Conservation (phyloP, 2,113 vertebrate genomes). For the Acanthochromis polyacanthus region DNA sequence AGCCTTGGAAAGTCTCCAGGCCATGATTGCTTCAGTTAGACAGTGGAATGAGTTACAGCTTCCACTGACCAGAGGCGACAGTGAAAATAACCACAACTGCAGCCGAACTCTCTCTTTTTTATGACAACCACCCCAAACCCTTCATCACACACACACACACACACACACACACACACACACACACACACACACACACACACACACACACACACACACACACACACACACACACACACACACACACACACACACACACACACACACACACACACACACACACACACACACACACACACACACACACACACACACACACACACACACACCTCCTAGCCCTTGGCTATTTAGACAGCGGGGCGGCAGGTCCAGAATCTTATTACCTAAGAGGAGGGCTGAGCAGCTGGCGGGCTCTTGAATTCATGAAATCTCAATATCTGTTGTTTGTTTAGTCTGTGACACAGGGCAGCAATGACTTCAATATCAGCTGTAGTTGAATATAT, state of each 20-base stretch:
- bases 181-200: slow-evolving; percentile 12
- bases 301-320: slow-evolving; percentile 2
- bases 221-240: slow-evolving; percentile 18
- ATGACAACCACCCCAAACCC: slow-evolving; percentile 28
- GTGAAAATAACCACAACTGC: slow-evolving; percentile 48
- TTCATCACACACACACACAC: slow-evolving; percentile 32
- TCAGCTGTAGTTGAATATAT: slow-evolving; percentile 10
- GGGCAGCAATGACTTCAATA: slow-evolving; percentile 27
- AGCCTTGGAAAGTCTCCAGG: slow-evolving; percentile 46
- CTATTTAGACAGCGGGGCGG: slow-evolving; percentile 53
- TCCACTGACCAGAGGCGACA: slow-evolving; percentile 50
- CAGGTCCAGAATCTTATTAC: slow-evolving; percentile 68
- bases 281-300: slow-evolving; percentile 3
- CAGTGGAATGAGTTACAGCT: slow-evolving; percentile 57
- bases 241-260: slow-evolving; percentile 3
- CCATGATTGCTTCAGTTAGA: slow-evolving; percentile 63
- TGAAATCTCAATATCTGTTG: slow-evolving; percentile 61
- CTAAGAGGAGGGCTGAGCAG: slow-evolving; percentile 59
- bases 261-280: slow-evolving; percentile 26
- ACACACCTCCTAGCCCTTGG: slow-evolving; percentile 48
- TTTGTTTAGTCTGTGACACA: slow-evolving; percentile 44
- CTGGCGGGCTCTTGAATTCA: slow-evolving; percentile 62
- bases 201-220: slow-evolving; percentile 2
- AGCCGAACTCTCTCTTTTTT: slow-evolving; percentile 46
- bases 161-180: slow-evolving; percentile 17